Percentiles rank a stretch among this genome's conserved stretches.
These are phyloP conservation scores for Aurelia aurita complex sp. Pacific DNA, from an alignment of 30 jellyfish, hydroid and myxozoan genomes.

Conservation along the genomic window DNA sequence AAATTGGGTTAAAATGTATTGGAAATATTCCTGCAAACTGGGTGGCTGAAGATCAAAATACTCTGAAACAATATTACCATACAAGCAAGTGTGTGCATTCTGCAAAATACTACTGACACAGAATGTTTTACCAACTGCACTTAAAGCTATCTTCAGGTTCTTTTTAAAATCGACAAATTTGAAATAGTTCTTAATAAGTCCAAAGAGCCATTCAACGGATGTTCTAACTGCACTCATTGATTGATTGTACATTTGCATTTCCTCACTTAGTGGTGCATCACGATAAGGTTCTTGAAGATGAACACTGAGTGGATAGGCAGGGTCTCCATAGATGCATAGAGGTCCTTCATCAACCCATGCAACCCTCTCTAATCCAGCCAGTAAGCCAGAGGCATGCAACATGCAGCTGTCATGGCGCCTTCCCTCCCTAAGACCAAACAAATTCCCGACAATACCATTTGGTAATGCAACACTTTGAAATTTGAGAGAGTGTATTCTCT, in stretches of 20 bases:
- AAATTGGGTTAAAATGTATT: background rate
- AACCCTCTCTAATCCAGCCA: too few species aligned
- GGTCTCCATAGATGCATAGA: slow-evolving; percentile 54
- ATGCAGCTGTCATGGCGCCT: too few species aligned
- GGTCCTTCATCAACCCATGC: slow-evolving; percentile 27
- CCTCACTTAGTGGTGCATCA: too few species aligned
- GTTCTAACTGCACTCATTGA: slow-evolving; percentile 53
- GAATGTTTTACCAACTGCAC: slow-evolving; percentile 61
- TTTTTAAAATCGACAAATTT: slow-evolving; percentile 61
- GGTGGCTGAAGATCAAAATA: slow-evolving; percentile 73
- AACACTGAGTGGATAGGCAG: slow-evolving; percentile 37
- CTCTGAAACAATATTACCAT: slow-evolving; percentile 50
- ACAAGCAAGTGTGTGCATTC: slow-evolving; percentile 64
- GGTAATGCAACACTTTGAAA: too few species aligned
- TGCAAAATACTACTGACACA: slow-evolving; percentile 24
- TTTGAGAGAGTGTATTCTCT: too few species aligned
- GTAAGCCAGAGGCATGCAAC: too few species aligned
- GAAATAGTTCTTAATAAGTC: slow-evolving; percentile 46
- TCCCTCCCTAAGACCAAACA: too few species aligned
- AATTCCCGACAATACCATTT: too few species aligned
- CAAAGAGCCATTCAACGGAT: slow-evolving; percentile 65
- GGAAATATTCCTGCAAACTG: slow-evolving; percentile 22
- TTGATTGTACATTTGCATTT: slow-evolving; percentile 2
- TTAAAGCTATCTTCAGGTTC: slow-evolving; percentile 45
- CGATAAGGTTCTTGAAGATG: slow-evolving; percentile 13